These are phyloP conservation scores for Manacus vitellinus DNA, from an alignment of 2,113 vertebrate genomes.

Conservation along the genomic window DNA sequence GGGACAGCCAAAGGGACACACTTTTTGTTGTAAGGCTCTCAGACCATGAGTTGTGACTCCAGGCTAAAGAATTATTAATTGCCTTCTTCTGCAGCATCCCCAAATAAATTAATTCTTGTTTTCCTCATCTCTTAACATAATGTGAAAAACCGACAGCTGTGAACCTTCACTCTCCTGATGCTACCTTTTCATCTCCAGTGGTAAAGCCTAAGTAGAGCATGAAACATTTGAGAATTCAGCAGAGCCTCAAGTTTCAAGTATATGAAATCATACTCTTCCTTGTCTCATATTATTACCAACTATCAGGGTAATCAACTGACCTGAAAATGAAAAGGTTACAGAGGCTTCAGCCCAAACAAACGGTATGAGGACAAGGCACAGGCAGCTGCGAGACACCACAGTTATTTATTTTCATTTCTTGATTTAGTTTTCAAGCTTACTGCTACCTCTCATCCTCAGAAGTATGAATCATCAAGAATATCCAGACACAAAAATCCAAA, in stretches of 20 bases:
- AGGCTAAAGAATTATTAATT: not conserved
- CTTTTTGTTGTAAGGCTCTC: not conserved
- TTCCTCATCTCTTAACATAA: not conserved
- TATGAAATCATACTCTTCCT: not conserved
- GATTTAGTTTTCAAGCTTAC: not conserved
- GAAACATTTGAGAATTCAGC: not conserved
- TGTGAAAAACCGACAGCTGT: not conserved
- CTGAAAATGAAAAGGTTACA: not conserved
- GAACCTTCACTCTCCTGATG: not conserved
- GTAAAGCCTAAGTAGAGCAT: not conserved
- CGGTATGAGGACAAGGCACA: not conserved
- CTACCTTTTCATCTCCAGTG: not conserved
- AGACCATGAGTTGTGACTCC: not conserved
- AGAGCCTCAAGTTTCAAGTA: not conserved
- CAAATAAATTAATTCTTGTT: not conserved
- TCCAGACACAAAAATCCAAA: not conserved
- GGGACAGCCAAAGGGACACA: not conserved
- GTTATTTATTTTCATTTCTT: not conserved
- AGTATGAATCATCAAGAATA: conserved; percentile 18
- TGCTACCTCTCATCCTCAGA: not conserved
- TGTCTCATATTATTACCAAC: not conserved
- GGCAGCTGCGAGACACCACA: not conserved
- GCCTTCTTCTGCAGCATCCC: not conserved
- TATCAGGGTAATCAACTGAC: not conserved
- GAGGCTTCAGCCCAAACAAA: not conserved